phyloP scores from a whole-genome alignment of 1,140 invertebrate genomes.

The Solen grandis region DNA sequence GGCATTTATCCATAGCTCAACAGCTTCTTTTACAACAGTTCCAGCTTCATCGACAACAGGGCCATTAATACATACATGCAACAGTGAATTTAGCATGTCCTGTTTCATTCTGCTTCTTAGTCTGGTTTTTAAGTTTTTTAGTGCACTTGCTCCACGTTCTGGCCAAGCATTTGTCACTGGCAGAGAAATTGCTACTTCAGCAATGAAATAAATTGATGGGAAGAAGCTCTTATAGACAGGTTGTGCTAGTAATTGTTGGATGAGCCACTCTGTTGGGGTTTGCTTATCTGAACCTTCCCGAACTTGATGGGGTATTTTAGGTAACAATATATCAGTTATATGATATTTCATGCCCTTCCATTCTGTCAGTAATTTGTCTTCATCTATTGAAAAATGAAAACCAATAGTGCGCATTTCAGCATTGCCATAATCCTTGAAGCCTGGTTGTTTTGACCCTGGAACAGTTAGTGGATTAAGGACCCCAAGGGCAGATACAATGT shows the following conservation, averaged over 20 bases:
- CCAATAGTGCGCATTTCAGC: not conserved
- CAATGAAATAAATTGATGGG: not conserved
- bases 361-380: not conserved
- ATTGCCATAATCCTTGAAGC: conserved; percentile 4
- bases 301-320: not conserved
- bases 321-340: not conserved
- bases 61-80: conserved; percentile 18
- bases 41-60: not conserved
- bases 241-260: not conserved
- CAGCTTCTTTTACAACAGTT: not conserved
- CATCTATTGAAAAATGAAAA: not conserved
- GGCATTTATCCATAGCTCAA: not conserved
- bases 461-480: not conserved
- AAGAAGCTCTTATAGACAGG: not conserved
- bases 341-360: conserved; percentile 10
- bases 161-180: conserved; percentile 29
- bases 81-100: not conserved
- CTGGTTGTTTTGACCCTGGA: not conserved
- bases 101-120: conserved; percentile 1
- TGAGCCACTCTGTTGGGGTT: not conserved
- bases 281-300: not conserved
- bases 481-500: not conserved
- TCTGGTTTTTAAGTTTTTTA: not conserved
- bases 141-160: conserved; percentile 3
- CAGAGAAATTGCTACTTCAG: not conserved